phyloP scores from a whole-genome alignment of 2,797 vertebrate genomes.

The Pseudopleuronectes americanus region DNA sequence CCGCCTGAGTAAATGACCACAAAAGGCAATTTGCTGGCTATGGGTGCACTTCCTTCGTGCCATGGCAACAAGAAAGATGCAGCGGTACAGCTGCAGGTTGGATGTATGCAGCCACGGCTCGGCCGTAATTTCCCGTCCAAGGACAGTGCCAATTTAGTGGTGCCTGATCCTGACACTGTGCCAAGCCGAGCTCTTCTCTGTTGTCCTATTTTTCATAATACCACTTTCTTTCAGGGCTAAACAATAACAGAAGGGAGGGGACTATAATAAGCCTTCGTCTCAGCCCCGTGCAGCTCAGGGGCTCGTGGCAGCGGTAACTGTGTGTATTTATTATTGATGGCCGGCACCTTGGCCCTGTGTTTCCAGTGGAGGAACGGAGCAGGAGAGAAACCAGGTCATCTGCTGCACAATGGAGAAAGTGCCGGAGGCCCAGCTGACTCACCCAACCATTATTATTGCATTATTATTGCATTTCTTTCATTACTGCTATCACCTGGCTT shows the following conservation, averaged over 20 bases:
- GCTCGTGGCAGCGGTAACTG: slow-evolving; percentile 77
- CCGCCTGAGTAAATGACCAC: slow-evolving; percentile 27
- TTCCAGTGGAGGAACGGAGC: slow-evolving; percentile 71
- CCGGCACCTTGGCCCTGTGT: slow-evolving; percentile 75
- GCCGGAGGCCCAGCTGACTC: slow-evolving; percentile 79
- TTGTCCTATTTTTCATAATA: slow-evolving; percentile 79
- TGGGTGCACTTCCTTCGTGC: neutral
- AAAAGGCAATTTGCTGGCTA: neutral
- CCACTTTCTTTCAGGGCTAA: slow-evolving; percentile 76
- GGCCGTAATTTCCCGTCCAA: slow-evolving; percentile 58
- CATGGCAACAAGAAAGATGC: slow-evolving; percentile 49
- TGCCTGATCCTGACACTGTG: slow-evolving; percentile 49
- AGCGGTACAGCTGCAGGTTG: slow-evolving; percentile 30
- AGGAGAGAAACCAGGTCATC: slow-evolving; percentile 83
- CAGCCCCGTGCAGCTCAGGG: slow-evolving; percentile 67
- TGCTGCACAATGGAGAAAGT: slow-evolving; percentile 65
- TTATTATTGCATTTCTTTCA: slow-evolving; percentile 84
- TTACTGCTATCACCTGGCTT: slow-evolving; percentile 78
- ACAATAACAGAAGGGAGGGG: slow-evolving; percentile 77
- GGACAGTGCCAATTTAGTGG: slow-evolving; percentile 64
- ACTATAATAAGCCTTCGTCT: slow-evolving; percentile 79
- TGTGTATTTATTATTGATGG: slow-evolving; percentile 81
- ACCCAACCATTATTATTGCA: slow-evolving; percentile 81
- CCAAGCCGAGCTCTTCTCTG: slow-evolving; percentile 56
- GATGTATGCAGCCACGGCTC: slow-evolving; percentile 14